These are phyloP conservation scores for Perizoma affinitatum DNA, from an alignment of 2,888 invertebrate genomes.

Conservation along the genomic window DNA sequence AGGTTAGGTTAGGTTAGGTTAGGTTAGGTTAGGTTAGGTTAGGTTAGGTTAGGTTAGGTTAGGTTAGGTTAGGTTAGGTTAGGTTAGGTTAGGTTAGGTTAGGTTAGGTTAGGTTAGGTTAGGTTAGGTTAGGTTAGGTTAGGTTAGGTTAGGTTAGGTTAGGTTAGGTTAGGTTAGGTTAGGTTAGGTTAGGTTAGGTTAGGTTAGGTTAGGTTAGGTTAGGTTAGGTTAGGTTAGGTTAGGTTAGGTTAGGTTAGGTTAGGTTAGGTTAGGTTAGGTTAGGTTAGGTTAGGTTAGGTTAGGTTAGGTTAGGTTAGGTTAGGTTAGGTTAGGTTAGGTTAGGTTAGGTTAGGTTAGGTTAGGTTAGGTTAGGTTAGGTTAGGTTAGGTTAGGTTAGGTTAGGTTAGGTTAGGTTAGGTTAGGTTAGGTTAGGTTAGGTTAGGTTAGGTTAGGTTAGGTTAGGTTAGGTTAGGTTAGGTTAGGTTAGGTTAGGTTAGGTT, in stretches of 20 bases:
- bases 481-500: constrained; percentile 1
- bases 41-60: constrained; percentile 1
- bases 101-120: constrained; percentile 1
- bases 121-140: constrained; percentile 1
- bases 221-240: constrained; percentile 1
- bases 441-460: constrained; percentile 1
- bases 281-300: constrained; percentile 1
- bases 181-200: constrained; percentile 1
- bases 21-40: constrained; percentile 1
- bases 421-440: constrained; percentile 1
- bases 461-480: constrained; percentile 1
- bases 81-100: constrained; percentile 1
- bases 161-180: constrained; percentile 1
- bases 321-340: constrained; percentile 1
- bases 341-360: constrained; percentile 1
- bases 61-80: constrained; percentile 1
- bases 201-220: constrained; percentile 1
- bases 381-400: constrained; percentile 1
- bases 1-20: constrained; percentile 1
- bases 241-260: constrained; percentile 1
- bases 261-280: constrained; percentile 1
- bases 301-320: constrained; percentile 1
- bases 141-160: constrained; percentile 1
- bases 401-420: constrained; percentile 1
- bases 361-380: constrained; percentile 1